Evolutionary conservation across 2,113 vertebrate genomes (phyloP).

Genomic region (Callionymus lyra): DNA sequence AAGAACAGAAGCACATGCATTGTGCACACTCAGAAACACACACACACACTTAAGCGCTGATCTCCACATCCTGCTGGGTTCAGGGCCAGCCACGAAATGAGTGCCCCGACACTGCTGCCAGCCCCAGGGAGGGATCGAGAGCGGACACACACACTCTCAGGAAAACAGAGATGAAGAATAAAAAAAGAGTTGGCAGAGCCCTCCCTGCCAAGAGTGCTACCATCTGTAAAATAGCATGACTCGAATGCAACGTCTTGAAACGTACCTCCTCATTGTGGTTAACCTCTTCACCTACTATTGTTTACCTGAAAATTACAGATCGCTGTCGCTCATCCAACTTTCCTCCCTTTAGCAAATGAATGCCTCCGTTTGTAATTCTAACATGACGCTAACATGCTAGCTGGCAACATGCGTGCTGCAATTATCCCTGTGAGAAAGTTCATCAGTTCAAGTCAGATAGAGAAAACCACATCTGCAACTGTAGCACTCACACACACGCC

Average conservation of each 20-base stretch:
- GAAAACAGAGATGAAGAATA: constrained; percentile 16
- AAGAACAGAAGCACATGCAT: constrained; percentile 37
- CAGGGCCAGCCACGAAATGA: constrained; percentile 66
- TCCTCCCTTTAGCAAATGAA: neutral
- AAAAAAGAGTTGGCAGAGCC: constrained; percentile 33
- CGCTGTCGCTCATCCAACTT: constrained; percentile 8
- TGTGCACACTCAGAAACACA: constrained; percentile 17
- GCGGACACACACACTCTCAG: constrained; percentile 27
- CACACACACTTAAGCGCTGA: constrained; percentile 51
- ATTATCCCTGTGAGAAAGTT: constrained; percentile 40
- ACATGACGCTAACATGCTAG: constrained; percentile 11
- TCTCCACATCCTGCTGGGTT: constrained; percentile 74
- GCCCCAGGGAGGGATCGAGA: constrained; percentile 64
- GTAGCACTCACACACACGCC: constrained; percentile 19
- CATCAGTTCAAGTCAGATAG: constrained; percentile 31
- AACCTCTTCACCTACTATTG: constrained; percentile 18
- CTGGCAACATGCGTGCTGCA: constrained; percentile 6
- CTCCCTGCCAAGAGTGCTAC: constrained; percentile 41
- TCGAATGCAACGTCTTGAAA: constrained; percentile 36
- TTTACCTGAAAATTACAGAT: constrained; percentile 16
- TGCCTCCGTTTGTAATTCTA: constrained; percentile 19
- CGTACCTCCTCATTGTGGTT: constrained; percentile 12
- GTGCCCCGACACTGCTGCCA: constrained; percentile 70
- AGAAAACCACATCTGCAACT: constrained; percentile 24
- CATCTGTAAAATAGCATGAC: constrained; percentile 48